Evolutionary conservation across 2,113 vertebrate species (phyloP).

Genomic region (Anarrhichthys ocellatus): DNA sequence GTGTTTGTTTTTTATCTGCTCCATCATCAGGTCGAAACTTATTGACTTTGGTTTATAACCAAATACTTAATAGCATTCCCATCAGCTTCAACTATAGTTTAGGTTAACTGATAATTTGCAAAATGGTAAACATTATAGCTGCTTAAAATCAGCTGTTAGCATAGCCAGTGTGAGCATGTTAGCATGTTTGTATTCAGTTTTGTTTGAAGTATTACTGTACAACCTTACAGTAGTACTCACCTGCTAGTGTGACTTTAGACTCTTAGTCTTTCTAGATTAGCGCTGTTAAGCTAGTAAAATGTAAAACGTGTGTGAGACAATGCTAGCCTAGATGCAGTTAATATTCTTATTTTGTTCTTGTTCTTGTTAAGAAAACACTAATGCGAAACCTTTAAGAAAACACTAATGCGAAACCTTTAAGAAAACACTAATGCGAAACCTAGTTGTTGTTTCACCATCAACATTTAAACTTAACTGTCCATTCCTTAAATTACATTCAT

Average conservation of each 20-base stretch:
- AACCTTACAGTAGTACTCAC: neutral
- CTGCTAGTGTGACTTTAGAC: neutral
- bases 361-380: neutral
- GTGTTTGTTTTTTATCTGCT: neutral
- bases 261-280: neutral
- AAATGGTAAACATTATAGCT: neutral
- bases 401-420: too few relatives aligned
- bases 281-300: neutral
- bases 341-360: neutral
- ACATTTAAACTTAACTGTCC: neutral
- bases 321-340: neutral
- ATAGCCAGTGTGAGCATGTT: neutral
- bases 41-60: neutral
- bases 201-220: neutral
- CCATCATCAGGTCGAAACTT: too few relatives aligned
- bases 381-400: neutral
- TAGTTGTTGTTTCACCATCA: neutral
- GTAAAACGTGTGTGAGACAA: neutral
- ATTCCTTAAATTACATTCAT: neutral
- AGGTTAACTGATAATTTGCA: neutral
- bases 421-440: neutral
- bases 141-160: neutral
- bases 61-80: neutral
- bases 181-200: neutral
- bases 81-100: neutral